Conservation (phyloP, 2,888 invertebrate genomes). For the Caenorhabditis becei region DNA sequence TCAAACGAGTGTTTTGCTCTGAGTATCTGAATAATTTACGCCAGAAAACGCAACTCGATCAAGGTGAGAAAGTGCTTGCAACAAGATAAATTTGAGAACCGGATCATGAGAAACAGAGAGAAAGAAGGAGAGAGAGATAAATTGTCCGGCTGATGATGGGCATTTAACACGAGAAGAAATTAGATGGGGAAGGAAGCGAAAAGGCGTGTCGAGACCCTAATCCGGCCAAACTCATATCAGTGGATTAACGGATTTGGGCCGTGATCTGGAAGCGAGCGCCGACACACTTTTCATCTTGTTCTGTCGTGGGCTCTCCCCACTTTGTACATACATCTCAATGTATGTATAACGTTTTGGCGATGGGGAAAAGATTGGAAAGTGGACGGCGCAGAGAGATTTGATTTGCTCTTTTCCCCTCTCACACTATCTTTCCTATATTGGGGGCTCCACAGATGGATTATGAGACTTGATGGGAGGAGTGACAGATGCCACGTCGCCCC, state of each 20-base stretch:
- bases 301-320: background rate
- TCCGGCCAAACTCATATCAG: constrained; percentile 12
- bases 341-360: constrained; percentile 1
- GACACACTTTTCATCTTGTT: background rate
- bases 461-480: constrained; percentile 4
- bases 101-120: background rate
- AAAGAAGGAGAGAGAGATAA: background rate
- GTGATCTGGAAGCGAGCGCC: constrained; percentile 14
- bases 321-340: background rate
- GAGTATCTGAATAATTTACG: constrained; percentile 7
- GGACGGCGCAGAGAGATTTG: constrained; percentile 11
- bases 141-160: background rate
- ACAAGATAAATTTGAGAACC: constrained; percentile 3
- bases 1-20: constrained; percentile 6
- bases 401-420: constrained; percentile 8
- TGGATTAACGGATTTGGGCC: constrained; percentile 11
- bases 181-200: background rate
- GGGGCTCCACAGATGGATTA: background rate
- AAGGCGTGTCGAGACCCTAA: constrained; percentile 1
- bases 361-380: constrained; percentile 8
- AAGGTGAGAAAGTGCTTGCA: constrained; percentile 13
- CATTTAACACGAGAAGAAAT: background rate
- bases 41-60: constrained; percentile 15
- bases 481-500: background rate
- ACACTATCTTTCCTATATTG: background rate